Percentiles rank a stretch among this genome's conserved stretches.
Evolutionary conservation across 1,140 invertebrate genomes (phyloP).

Genomic region (Drosophila bocki): DNA sequence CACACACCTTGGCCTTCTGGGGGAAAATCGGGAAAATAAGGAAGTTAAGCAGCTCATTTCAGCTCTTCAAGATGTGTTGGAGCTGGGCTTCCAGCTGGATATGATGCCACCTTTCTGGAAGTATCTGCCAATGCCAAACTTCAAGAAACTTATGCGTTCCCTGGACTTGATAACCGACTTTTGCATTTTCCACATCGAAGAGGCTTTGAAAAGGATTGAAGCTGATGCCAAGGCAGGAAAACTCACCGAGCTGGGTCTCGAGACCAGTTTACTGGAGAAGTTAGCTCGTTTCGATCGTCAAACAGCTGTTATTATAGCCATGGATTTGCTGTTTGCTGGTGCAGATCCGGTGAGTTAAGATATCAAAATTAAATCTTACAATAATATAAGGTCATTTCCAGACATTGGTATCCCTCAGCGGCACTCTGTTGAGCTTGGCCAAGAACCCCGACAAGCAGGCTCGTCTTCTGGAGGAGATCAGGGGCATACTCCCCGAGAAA

Average conservation of each 20-base stretch:
- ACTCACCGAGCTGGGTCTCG: slow-evolving; percentile 37
- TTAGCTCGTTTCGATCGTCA: slow-evolving; percentile 84
- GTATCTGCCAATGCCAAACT: slow-evolving; percentile 86
- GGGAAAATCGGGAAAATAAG: slow-evolving; percentile 82
- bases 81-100: slow-evolving; percentile 86
- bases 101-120: slow-evolving; percentile 88
- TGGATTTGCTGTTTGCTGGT: slow-evolving; percentile 77
- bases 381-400: neutral
- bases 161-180: slow-evolving; percentile 78
- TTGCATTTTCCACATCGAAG: slow-evolving; percentile 55
- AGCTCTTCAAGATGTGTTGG: slow-evolving; percentile 86
- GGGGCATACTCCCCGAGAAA: slow-evolving; percentile 85
- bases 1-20: slow-evolving; percentile 87
- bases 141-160: slow-evolving; percentile 86
- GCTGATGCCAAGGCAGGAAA: slow-evolving; percentile 33
- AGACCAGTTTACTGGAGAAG: slow-evolving; percentile 79
- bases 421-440: slow-evolving; percentile 86
- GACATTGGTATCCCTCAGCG: slow-evolving; percentile 50
- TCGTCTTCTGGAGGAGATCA: slow-evolving; percentile 89
- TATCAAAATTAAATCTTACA: fast-evolving
- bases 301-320: slow-evolving; percentile 82
- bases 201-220: slow-evolving; percentile 63
- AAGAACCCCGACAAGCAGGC: slow-evolving; percentile 88
- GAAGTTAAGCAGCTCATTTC: slow-evolving; percentile 87
- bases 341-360: slow-evolving; percentile 69